Conservation (phyloP, 2,113 vertebrate genomes). For the Actenoides hombroni region DNA sequence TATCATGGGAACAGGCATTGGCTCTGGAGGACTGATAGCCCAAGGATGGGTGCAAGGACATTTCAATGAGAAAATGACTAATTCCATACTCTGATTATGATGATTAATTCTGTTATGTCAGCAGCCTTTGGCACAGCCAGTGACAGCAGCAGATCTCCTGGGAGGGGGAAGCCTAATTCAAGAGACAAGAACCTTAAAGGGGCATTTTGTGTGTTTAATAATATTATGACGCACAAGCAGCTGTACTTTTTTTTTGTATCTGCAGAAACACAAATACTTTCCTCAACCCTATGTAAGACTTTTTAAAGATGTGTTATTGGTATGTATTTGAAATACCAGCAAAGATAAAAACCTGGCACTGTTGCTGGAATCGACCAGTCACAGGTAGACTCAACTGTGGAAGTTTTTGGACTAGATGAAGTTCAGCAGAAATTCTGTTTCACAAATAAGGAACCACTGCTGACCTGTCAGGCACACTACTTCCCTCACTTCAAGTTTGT, state of each 20-base stretch:
- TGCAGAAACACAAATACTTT: neutral
- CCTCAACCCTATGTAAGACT: neutral
- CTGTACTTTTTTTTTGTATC: neutral
- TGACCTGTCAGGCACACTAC: neutral
- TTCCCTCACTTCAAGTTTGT: neutral
- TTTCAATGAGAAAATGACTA: conserved; percentile 27
- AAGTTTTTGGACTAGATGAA: neutral
- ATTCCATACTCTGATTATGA: conserved; percentile 28
- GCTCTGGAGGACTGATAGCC: neutral
- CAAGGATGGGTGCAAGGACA: conserved; percentile 1
- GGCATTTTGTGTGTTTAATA: neutral
- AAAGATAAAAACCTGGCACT: neutral
- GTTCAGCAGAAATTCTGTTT: neutral
- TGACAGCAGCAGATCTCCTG: conserved; percentile 14
- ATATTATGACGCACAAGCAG: neutral
- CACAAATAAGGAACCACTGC: neutral
- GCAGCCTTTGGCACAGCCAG: conserved; percentile 18
- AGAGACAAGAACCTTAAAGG: neutral
- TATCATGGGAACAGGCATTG: neutral
- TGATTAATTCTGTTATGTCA: conserved; percentile 56
- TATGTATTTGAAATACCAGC: neutral
- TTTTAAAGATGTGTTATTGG: neutral
- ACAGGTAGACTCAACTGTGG: neutral
- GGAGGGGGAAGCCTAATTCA: neutral
- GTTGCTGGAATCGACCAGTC: neutral